Percentiles rank a stretch among this genome's conserved stretches.
Evolutionary conservation across 2,888 invertebrate species (phyloP).

Genomic region (Entomobrya proxima): DNA sequence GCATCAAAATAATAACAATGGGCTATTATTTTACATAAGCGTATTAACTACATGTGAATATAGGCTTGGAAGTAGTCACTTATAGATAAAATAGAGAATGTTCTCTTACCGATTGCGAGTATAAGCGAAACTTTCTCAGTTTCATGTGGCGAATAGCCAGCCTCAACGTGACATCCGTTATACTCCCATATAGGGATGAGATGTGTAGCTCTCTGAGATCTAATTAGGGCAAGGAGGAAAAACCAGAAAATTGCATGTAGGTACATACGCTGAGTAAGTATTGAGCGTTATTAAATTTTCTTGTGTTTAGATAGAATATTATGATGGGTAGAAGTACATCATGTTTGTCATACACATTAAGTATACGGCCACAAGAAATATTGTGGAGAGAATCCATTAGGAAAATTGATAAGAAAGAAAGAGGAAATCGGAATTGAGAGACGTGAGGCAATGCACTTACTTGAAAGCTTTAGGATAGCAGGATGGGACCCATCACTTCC

Average conservation of each 20-base stretch:
- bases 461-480: constrained; percentile 46
- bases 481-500: constrained; percentile 43
- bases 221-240: constrained; percentile 1
- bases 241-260: too few species aligned
- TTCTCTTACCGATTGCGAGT: constrained; percentile 66
- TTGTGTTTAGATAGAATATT: too few species aligned
- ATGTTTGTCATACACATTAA: neutral
- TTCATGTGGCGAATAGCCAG: constrained; percentile 57
- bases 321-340: too few species aligned
- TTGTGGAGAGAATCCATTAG: neutral
- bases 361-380: neutral
- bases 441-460: too few species aligned
- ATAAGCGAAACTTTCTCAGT: constrained; percentile 53
- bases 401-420: constrained; percentile 26
- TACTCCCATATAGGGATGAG: constrained; percentile 64
- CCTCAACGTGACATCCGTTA: constrained; percentile 57
- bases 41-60: too few species aligned
- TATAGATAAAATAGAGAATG: too few species aligned
- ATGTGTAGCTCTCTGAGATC: constrained; percentile 62
- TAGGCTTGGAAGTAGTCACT: too few species aligned
- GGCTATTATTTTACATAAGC: neutral
- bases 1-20: too few species aligned
- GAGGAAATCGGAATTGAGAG: too few species aligned
- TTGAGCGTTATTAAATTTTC: neutral
- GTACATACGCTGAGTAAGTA: too few species aligned